Evolutionary conservation across 1,140 invertebrate genomes (phyloP).

Genomic region (Mycetomoellerius zeteki): DNA sequence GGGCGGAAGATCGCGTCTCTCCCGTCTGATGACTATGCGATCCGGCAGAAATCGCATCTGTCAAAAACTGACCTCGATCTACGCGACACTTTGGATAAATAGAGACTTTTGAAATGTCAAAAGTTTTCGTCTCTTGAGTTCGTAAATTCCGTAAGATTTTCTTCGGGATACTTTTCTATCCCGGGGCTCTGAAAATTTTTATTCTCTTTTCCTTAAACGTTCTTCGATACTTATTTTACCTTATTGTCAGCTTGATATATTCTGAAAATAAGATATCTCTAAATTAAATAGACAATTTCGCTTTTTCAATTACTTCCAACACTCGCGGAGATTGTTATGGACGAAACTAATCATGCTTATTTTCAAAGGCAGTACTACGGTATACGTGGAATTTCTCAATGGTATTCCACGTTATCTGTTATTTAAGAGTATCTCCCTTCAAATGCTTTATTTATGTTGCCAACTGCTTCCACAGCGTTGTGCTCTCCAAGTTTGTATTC

Average conservation of each 20-base stretch:
- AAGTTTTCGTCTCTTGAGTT: neutral
- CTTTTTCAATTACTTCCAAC: neutral
- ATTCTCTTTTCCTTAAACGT: too few species aligned
- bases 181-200: neutral
- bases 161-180: neutral
- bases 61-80: constrained; percentile 11
- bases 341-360: neutral
- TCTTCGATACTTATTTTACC: neutral
- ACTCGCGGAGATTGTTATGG: neutral
- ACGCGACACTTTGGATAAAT: neutral
- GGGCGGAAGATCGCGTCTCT: constrained; percentile 12
- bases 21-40: neutral
- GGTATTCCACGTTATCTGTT: constrained; percentile 4
- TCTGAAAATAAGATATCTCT: neutral
- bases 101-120: neutral
- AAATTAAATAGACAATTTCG: neutral
- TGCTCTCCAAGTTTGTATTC: neutral
- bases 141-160: neutral
- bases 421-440: constrained; percentile 15
- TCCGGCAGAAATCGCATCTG: neutral
- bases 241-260: neutral
- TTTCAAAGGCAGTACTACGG: neutral
- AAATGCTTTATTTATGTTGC: constrained; percentile 48
- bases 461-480: neutral
- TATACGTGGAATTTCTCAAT: constrained; percentile 5